Percentiles rank a stretch among this genome's conserved stretches.
Conservation (phyloP, 2,888 invertebrate genomes). For the Cremastobaeus sp. region DNA sequence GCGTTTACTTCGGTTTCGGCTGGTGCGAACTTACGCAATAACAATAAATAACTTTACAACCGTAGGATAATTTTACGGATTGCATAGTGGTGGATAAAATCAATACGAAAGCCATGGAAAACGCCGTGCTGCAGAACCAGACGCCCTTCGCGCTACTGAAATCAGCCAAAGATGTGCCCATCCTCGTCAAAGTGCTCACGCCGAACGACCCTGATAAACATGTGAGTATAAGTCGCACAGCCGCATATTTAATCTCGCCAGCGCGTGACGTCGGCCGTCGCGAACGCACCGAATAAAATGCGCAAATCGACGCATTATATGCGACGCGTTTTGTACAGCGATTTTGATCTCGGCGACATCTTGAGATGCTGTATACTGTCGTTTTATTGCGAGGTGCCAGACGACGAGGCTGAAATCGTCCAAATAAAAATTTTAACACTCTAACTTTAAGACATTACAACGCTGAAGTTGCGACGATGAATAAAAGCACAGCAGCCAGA, state of each 20-base stretch:
- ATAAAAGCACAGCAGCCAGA: too few relatives aligned
- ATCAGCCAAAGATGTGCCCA: constrained; percentile 83
- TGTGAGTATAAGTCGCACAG: constrained; percentile 67
- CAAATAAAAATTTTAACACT: too few relatives aligned
- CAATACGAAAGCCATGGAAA: constrained; percentile 85
- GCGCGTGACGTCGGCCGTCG: constrained; percentile 1
- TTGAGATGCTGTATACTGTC: too few relatives aligned
- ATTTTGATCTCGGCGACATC: constrained; percentile 6
- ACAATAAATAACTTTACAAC: constrained; percentile 50
- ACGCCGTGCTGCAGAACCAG: constrained; percentile 82
- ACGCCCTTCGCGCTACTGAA: constrained; percentile 86
- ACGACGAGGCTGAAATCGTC: too few relatives aligned
- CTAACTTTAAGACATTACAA: too few relatives aligned
- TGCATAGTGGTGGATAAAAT: constrained; percentile 86
- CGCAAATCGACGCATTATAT: constrained; percentile 45
- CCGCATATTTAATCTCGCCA: constrained; percentile 38
- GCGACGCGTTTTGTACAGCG: constrained; percentile 12
- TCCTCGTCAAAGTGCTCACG: constrained; percentile 82
- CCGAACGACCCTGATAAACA: constrained; percentile 73
- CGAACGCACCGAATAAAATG: constrained; percentile 7
- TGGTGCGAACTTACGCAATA: constrained; percentile 40
- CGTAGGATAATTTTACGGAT: constrained; percentile 75
- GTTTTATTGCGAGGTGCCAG: too few relatives aligned
- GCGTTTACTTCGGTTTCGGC: constrained; percentile 33
- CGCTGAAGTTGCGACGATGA: too few relatives aligned